These are phyloP conservation scores for Spongia lamella DNA, from an alignment of 37 sponge, comb jelly and placozoan species.

Conservation along the genomic window DNA sequence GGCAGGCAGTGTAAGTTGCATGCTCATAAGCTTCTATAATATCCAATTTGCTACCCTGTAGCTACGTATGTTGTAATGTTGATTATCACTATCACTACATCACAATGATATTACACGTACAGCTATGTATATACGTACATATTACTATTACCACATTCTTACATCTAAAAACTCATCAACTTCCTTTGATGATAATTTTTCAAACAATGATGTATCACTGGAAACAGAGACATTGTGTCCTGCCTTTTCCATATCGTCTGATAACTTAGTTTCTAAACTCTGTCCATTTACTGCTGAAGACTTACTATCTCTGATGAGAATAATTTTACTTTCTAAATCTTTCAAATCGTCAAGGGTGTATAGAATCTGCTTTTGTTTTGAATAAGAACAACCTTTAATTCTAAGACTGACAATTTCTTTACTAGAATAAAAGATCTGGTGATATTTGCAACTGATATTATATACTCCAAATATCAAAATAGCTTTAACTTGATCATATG, in stretches of 20 bases:
- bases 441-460: conserved; percentile 4
- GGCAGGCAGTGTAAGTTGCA: no score
- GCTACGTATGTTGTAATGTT: no score
- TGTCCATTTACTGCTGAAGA: neutral
- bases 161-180: conserved; percentile 63
- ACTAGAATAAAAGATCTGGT: conserved; percentile 1
- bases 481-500: conserved; percentile 68
- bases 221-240: no score
- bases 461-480: conserved; percentile 54
- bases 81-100: no score
- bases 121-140: no score
- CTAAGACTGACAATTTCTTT: conserved; percentile 44
- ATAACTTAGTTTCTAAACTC: no score
- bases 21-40: no score
- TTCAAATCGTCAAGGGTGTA: conserved; percentile 66
- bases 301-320: conserved; percentile 72
- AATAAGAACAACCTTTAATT: neutral
- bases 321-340: conserved; percentile 81
- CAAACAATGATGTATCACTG: no score
- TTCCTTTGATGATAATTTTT: neutral
- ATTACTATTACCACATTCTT: neutral
- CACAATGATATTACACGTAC: no score
- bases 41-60: no score
- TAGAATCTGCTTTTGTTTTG: conserved; percentile 20
- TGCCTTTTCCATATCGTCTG: no score